phyloP scores from a whole-genome alignment of 2,113 vertebrate species.

The Paratilapia polleni region DNA sequence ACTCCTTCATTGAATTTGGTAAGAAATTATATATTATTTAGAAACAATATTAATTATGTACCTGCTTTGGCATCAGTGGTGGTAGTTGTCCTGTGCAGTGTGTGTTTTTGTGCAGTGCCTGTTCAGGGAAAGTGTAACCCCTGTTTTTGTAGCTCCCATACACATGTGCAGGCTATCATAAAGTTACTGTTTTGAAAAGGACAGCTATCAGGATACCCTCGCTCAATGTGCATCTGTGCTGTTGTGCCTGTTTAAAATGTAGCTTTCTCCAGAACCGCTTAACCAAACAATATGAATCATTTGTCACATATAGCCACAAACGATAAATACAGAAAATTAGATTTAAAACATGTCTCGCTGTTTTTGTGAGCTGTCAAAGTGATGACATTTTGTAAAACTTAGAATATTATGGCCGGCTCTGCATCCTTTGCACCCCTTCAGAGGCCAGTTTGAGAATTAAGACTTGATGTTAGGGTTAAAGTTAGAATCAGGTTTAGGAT shows the following conservation, averaged over 20 bases:
- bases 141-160: too few relatives aligned
- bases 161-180: too few relatives aligned
- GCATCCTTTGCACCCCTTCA: background rate
- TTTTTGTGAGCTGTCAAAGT: background rate
- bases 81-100: background rate
- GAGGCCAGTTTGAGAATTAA: background rate
- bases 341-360: background rate
- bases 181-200: too few relatives aligned
- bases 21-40: too few relatives aligned
- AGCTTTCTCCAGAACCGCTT: too few relatives aligned
- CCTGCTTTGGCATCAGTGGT: background rate
- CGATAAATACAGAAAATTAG: accelerated
- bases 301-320: too few relatives aligned
- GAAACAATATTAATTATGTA: background rate
- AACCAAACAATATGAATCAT: too few relatives aligned
- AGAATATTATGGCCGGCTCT: background rate
- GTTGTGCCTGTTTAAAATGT: too few relatives aligned
- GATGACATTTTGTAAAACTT: background rate
- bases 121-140: too few relatives aligned
- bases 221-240: too few relatives aligned
- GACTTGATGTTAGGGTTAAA: background rate
- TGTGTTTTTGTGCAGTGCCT: too few relatives aligned
- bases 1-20: slow-evolving; percentile 99
- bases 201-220: too few relatives aligned
- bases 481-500: background rate